phyloP scores from a whole-genome alignment of 2,113 vertebrate genomes.

The Lanius collurio region DNA sequence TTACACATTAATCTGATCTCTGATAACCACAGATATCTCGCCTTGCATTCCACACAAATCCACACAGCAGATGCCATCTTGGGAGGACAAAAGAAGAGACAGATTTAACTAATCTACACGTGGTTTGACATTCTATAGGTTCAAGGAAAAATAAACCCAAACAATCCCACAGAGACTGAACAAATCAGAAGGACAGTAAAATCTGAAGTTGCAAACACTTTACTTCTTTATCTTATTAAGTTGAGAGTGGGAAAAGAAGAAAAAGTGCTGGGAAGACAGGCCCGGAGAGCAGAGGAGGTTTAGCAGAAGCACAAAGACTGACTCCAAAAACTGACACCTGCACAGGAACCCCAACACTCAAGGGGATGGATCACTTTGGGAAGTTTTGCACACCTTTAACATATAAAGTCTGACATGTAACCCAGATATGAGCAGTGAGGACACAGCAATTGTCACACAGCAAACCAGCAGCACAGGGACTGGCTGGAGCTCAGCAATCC shows the following conservation, averaged over 20 bases:
- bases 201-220: background rate
- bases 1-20: background rate
- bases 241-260: background rate
- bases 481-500: background rate
- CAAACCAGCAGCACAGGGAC: background rate
- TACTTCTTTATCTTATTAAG: background rate
- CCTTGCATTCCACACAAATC: constrained; percentile 29
- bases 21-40: constrained; percentile 27
- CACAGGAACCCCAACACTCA: background rate
- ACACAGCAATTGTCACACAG: background rate
- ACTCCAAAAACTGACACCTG: background rate
- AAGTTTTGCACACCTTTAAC: background rate
- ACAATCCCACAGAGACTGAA: background rate
- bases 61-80: constrained; percentile 14
- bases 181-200: background rate
- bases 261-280: background rate
- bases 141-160: background rate
- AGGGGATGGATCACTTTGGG: background rate
- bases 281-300: background rate
- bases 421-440: background rate
- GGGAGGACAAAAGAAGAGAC: constrained; percentile 18
- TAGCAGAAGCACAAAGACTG: background rate
- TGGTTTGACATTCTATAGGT: background rate
- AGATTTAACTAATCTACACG: constrained; percentile 8
- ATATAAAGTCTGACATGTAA: background rate